Base-by-base conservation (phyloP, 2,888 invertebrate genomes). In the Abrostola triplasia region DNA sequence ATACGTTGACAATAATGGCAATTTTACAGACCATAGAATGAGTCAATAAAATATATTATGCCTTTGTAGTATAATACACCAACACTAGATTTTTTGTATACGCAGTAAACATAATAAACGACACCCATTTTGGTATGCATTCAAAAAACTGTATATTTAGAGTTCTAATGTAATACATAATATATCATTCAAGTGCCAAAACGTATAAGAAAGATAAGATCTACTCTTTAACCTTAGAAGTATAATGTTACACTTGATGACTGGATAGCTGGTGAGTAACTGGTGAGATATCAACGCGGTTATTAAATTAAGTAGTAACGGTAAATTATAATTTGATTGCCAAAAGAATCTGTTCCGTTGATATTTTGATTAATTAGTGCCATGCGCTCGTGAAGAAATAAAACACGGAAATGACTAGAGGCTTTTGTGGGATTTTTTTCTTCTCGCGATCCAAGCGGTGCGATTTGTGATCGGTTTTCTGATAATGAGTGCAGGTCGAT, bases 161-260 rank as follows among this genome's bases (percentile, higher is more conserved):
- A 52, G 41, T 51, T 36, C 64, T 64, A 67, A 78, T 54, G 38
- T 70, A 48, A 75, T 75, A 71, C 35, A 5, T 41, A 59, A 76
- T 76, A 57, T 59, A 70, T 79, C 67, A 72, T 44, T 59, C 13
- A 10, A 55, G 63, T 74, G 76, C 63, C 61, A 67, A 76, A 67
- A 71, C 35, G 12, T 50, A 35, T 48, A 36, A 35, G 24, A 35
- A 35, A 24, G 71, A 76, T 73, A 76, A 49, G 7, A 70, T 74
- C 79, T 79, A 65, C 62, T 53, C 65, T 72, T 51, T 70, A 66
- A 75, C 75, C 68, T 68, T 11, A 62, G 58, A 13, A 40, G 55
- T 79, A 75, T 79, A 51, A 12, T n/a, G 35, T 79, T 79, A 57
- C 76, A 52, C 53, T 64, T 65, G 72, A 10, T 53, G 64, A 73